phyloP scores from a whole-genome alignment of 2,113 vertebrate species.

The Arizona elegans region DNA sequence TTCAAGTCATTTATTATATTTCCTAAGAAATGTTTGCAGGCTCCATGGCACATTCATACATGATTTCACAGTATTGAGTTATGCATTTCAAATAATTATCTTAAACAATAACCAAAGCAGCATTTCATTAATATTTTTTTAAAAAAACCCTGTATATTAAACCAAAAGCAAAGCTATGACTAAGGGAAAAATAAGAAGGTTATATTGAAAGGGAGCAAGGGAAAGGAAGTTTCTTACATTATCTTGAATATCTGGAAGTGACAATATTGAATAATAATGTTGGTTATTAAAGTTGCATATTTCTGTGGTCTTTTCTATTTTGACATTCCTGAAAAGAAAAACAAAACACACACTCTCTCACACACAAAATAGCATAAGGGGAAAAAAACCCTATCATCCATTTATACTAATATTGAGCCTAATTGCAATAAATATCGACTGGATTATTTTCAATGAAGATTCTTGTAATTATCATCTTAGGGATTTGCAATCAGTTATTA shows the following conservation, averaged over 20 bases:
- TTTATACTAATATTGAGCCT: neutral
- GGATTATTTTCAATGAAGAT: neutral
- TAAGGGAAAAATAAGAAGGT: neutral
- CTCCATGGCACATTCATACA: conserved; percentile 32
- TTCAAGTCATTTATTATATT: conserved; percentile 44
- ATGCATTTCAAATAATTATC: conserved; percentile 32
- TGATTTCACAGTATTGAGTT: neutral
- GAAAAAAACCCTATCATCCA: neutral
- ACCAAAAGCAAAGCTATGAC: neutral
- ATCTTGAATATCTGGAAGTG: neutral
- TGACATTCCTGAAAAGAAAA: neutral
- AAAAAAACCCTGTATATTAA: neutral
- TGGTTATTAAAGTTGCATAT: neutral
- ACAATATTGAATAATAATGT: neutral
- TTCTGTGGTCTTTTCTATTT: neutral
- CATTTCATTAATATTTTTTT: neutral
- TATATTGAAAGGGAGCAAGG: neutral
- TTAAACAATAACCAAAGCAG: conserved; percentile 31
- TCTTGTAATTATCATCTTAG: neutral
- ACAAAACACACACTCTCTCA: neutral
- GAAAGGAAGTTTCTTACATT: neutral
- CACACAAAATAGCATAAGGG: neutral
- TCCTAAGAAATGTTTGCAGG: conserved; percentile 14
- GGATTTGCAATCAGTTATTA: neutral
- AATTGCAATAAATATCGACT: neutral